A percentile compares a stretch with the other conserved stretches of the same genome.
phyloP scores from a whole-genome alignment of 2,797 vertebrate species.

The Eleutherodactylus coqui region DNA sequence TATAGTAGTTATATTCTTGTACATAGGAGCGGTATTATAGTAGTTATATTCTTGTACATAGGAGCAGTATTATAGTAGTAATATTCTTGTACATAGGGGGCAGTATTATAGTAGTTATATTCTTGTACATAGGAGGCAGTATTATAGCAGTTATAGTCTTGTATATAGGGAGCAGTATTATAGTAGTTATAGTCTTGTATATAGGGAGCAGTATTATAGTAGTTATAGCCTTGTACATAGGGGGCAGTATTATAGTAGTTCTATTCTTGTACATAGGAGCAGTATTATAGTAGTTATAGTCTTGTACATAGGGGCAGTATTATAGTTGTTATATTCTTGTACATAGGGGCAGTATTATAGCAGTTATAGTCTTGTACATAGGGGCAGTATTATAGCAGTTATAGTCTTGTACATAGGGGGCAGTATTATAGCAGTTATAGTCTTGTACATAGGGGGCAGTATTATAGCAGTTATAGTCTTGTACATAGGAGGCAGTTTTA shows the following conservation, averaged over 20 bases:
- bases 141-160: background rate
- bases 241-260: slow-evolving; percentile 9
- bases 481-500: no score
- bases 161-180: background rate
- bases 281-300: no score
- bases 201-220: background rate
- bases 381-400: no score
- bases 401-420: no score
- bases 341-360: no score
- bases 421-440: no score
- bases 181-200: background rate
- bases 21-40: background rate
- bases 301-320: no score
- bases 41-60: slow-evolving; percentile 12
- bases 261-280: no score
- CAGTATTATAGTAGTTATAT: slow-evolving; percentile 7
- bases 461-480: no score
- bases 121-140: background rate
- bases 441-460: no score
- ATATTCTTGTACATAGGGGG: background rate
- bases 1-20: slow-evolving; percentile 10
- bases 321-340: no score
- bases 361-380: no score
- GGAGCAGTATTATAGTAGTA: background rate
- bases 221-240: background rate